These are phyloP conservation scores for Beris chalybata DNA, from an alignment of 2,888 invertebrate species.

Conservation along the genomic window DNA sequence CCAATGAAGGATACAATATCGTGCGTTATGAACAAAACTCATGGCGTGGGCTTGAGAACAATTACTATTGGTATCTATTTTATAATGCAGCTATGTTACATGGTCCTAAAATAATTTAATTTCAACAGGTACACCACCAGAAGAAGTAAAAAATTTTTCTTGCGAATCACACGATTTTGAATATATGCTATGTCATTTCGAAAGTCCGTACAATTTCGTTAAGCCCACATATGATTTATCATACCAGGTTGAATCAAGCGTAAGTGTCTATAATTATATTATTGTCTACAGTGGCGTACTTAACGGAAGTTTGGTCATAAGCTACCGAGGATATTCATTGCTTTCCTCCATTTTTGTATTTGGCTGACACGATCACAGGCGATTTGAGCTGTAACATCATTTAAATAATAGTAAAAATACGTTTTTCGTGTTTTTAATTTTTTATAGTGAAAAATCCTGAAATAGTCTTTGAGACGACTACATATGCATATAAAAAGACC, in stretches of 20 bases:
- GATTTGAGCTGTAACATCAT: too few species aligned
- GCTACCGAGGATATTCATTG: too few species aligned
- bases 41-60: slow-evolving; percentile 28
- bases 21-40: slow-evolving; percentile 32
- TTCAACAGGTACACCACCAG: slow-evolving; percentile 61
- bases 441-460: too few species aligned
- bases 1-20: slow-evolving; percentile 30
- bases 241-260: slow-evolving; percentile 46
- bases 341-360: too few species aligned
- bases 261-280: slow-evolving; percentile 33
- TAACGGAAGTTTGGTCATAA: too few species aligned
- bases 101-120: neutral
- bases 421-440: too few species aligned
- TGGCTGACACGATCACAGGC: too few species aligned
- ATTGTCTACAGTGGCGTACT: too few species aligned
- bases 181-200: slow-evolving; percentile 75
- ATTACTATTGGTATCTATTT: slow-evolving; percentile 34
- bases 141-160: slow-evolving; percentile 67
- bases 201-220: slow-evolving; percentile 62
- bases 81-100: neutral
- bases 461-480: too few species aligned
- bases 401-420: too few species aligned
- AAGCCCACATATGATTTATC: slow-evolving; percentile 61
- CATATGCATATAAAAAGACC: too few species aligned
- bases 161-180: slow-evolving; percentile 76